Evolutionary conservation across 2,113 vertebrate genomes (phyloP).

Genomic region (Odobenus rosmarus): DNA sequence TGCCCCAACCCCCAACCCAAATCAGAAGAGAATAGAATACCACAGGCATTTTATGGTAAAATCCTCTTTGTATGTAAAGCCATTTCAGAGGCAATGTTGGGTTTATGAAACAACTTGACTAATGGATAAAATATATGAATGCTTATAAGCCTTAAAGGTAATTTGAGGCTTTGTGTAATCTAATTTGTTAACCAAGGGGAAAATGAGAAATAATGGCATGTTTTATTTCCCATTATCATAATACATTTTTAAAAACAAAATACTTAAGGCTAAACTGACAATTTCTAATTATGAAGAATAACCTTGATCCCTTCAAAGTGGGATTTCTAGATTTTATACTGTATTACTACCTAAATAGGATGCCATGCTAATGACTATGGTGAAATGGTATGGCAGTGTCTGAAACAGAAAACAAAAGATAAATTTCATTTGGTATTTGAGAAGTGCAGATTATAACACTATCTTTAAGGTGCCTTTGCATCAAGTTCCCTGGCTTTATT

Average conservation of each 20-base stretch:
- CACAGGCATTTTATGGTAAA: conserved; percentile 67
- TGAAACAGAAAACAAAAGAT: conserved; percentile 50
- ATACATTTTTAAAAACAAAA: conserved; percentile 73
- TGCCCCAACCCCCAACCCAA: background rate
- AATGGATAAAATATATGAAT: conserved; percentile 72
- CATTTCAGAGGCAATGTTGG: conserved; percentile 56
- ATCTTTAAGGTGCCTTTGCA: conserved; percentile 17
- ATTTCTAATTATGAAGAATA: conserved; percentile 71
- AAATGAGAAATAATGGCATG: conserved; percentile 68
- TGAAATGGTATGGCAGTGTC: background rate
- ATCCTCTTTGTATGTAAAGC: conserved; percentile 72
- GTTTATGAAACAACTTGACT: conserved; percentile 74
- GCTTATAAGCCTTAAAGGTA: conserved; percentile 70
- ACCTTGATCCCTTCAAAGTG: conserved; percentile 60
- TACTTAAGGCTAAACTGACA: conserved; percentile 64
- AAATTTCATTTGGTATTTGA: conserved; percentile 25
- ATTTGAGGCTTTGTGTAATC: conserved; percentile 65
- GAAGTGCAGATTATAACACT: background rate
- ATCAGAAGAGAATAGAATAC: conserved; percentile 58
- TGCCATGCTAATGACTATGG: background rate
- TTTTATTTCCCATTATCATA: conserved; percentile 68
- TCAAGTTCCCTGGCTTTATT: conserved; percentile 34
- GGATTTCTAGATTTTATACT: conserved; percentile 59
- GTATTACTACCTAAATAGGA: conserved; percentile 56
- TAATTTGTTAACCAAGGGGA: conserved; percentile 71